Percentiles rank a stretch among this genome's conserved stretches.
phyloP scores from a whole-genome alignment of 2,888 invertebrate genomes.

The Octonoba sinensis region DNA sequence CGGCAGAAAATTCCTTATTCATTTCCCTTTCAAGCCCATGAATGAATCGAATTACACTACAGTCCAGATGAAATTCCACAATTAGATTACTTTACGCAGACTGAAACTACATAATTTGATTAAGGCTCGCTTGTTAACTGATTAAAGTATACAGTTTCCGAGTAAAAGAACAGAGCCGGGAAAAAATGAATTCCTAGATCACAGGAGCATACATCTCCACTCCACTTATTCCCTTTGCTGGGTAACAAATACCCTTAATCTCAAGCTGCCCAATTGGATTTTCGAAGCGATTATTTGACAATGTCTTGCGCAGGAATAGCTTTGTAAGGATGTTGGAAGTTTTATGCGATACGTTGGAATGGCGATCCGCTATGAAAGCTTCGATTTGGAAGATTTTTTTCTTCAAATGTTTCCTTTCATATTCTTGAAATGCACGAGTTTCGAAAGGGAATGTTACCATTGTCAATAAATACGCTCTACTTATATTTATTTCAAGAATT shows the following conservation, averaged over 20 bases:
- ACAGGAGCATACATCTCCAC: constrained; percentile 3
- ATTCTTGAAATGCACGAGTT: too few species aligned
- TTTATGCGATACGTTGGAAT: too few species aligned
- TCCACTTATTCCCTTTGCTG: background rate
- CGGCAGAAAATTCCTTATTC: background rate
- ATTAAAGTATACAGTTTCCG: constrained; percentile 11
- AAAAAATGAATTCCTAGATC: constrained; percentile 5
- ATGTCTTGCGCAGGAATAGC: background rate
- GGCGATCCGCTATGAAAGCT: too few species aligned
- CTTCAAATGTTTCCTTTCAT: too few species aligned
- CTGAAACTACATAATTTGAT: constrained; percentile 29
- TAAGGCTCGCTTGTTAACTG: constrained; percentile 33
- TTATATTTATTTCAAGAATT: too few species aligned
- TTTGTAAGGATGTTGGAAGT: too few species aligned
- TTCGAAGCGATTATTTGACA: constrained; percentile 17
- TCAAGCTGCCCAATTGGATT: constrained; percentile 3
- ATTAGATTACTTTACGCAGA: constrained; percentile 43
- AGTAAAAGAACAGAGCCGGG: constrained; percentile 1
- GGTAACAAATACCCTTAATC: constrained; percentile 20
- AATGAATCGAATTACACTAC: constrained; percentile 24
- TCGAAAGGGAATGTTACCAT: too few species aligned
- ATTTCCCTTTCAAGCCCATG: constrained; percentile 1
- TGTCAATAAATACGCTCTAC: too few species aligned
- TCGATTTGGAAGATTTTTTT: too few species aligned
- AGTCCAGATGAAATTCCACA: constrained; percentile 30